These are phyloP conservation scores for Ischnura elegans DNA, from an alignment of 2,888 invertebrate species.

Conservation along the genomic window DNA sequence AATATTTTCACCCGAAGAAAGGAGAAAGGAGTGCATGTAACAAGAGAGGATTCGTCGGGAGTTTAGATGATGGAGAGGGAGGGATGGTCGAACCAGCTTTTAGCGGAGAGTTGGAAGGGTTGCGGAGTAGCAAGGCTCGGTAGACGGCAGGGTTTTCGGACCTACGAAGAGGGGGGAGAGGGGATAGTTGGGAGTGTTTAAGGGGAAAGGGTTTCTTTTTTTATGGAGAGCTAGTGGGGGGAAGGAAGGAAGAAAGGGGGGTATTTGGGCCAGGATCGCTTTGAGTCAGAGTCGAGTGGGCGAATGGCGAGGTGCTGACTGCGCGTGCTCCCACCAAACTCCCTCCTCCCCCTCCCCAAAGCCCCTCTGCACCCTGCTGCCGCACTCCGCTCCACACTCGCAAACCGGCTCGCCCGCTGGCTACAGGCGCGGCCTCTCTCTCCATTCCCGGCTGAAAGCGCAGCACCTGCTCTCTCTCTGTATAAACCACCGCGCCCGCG, in stretches of 20 bases:
- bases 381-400: not conserved
- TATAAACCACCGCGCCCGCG: not conserved
- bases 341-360: not conserved
- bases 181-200: not conserved
- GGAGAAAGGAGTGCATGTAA: too few relatives aligned
- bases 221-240: not conserved
- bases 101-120: too few relatives aligned
- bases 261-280: slow-evolving; percentile 53
- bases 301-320: slow-evolving; percentile 58
- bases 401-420: not conserved
- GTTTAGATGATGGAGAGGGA: not conserved
- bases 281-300: slow-evolving; percentile 44
- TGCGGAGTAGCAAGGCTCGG: not conserved
- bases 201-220: not conserved
- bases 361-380: too few relatives aligned
- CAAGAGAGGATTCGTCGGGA: too few relatives aligned
- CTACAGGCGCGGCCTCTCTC: not conserved
- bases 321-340: slow-evolving; percentile 19
- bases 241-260: not conserved
- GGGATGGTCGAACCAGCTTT: too few relatives aligned
- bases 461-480: slow-evolving; percentile 37
- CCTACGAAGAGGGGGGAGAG: not conserved
- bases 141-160: not conserved
- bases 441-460: slow-evolving; percentile 56
- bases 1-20: too few relatives aligned